Evolutionary conservation across 2,113 vertebrate genomes (phyloP).

Genomic region (Oenanthe oenanthe): DNA sequence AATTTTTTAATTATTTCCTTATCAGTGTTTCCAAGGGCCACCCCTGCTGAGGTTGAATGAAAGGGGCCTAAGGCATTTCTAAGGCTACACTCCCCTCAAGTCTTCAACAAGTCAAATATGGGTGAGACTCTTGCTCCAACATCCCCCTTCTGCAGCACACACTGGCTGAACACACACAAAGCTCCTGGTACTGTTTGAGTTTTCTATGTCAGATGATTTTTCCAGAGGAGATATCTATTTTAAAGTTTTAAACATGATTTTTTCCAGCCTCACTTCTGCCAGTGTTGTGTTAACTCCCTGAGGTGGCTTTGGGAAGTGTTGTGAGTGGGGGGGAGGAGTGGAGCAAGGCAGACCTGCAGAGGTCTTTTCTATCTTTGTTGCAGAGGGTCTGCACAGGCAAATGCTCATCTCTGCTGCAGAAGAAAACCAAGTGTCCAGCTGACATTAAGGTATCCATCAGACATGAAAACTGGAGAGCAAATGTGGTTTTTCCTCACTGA

Average conservation of each 20-base stretch:
- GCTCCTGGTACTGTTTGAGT: accelerated
- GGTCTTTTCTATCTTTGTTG: not conserved
- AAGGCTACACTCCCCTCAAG: not conserved
- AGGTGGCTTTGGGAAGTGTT: not conserved
- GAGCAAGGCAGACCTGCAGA: not conserved
- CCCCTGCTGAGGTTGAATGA: not conserved
- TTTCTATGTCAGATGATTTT: not conserved
- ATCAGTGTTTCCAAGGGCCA: not conserved
- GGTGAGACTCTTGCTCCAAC: not conserved
- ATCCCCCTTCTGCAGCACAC: not conserved
- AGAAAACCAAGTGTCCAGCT: not conserved
- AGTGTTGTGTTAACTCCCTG: not conserved
- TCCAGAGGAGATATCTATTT: not conserved
- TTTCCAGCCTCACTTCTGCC: not conserved
- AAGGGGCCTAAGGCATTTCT: not conserved
- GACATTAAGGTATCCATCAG: not conserved
- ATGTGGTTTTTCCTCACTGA: not conserved
- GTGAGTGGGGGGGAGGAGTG: not conserved
- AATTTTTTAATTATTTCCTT: not conserved
- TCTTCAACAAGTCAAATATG: not conserved
- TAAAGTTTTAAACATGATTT: not conserved
- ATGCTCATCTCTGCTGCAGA: not conserved
- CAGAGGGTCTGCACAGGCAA: not conserved
- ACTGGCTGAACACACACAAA: not conserved
- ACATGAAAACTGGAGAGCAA: not conserved